phyloP scores from a whole-genome alignment of 2,797 vertebrate species.

The Trichosurus vulpecula region DNA sequence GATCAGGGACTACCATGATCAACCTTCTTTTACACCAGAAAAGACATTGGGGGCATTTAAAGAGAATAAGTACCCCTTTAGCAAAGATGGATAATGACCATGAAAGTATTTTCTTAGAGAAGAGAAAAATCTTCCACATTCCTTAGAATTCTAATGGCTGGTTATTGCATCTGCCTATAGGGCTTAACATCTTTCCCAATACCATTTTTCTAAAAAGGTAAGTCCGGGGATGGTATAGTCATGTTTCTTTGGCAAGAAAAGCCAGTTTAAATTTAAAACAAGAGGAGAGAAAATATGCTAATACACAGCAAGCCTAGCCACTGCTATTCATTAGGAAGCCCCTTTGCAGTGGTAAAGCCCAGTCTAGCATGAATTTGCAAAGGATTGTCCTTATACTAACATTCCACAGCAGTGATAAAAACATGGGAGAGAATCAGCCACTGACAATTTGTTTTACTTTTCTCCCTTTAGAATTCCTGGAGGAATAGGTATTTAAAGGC shows the following conservation, averaged over 20 bases:
- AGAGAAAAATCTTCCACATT: slow-evolving; percentile 28
- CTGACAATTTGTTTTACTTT: background rate
- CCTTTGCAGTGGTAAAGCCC: slow-evolving; percentile 28
- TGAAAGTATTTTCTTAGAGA: slow-evolving; percentile 50
- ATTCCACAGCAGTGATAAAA: slow-evolving; percentile 26
- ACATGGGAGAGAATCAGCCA: background rate
- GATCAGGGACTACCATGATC: background rate
- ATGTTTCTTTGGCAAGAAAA: slow-evolving; percentile 42
- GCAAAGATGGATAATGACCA: slow-evolving; percentile 36
- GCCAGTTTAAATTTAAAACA: slow-evolving; percentile 67
- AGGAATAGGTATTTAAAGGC: background rate
- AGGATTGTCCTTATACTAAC: slow-evolving; percentile 42
- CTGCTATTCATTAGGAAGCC: slow-evolving; percentile 56
- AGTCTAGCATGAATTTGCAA: slow-evolving; percentile 57
- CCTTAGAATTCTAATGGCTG: background rate
- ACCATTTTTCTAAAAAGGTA: background rate
- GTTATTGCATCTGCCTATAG: slow-evolving; percentile 39
- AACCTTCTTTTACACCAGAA: slow-evolving; percentile 6
- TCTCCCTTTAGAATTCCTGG: background rate
- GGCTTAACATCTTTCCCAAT: slow-evolving; percentile 31
- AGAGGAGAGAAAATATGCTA: slow-evolving; percentile 67
- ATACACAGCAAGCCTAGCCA: slow-evolving; percentile 40
- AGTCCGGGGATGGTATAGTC: background rate
- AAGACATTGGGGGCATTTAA: slow-evolving; percentile 28
- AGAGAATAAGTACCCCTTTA: background rate